Evolutionary conservation across 2,888 invertebrate genomes (phyloP).

Genomic region (Drosophila picticornis): DNA sequence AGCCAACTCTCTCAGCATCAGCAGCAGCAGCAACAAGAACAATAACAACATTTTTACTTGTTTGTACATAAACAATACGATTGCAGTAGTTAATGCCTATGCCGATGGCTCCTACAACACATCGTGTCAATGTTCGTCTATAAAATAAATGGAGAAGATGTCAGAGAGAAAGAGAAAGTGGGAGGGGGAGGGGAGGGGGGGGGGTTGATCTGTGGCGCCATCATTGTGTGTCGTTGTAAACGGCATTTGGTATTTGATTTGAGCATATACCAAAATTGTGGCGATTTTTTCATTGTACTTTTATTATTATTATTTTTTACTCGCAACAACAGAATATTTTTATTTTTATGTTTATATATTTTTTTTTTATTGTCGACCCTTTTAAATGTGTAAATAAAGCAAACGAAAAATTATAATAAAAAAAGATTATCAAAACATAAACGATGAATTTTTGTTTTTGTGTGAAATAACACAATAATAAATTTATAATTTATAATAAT

Average conservation of each 20-base stretch:
- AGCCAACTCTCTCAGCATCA: constrained; percentile 28
- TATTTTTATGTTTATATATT: constrained; percentile 30
- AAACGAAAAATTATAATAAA: constrained; percentile 51
- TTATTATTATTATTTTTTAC: constrained; percentile 35
- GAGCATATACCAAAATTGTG: constrained; percentile 47
- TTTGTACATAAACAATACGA: no score
- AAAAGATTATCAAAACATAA: constrained; percentile 28
- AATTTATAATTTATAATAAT: no score
- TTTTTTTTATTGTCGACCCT: constrained; percentile 40
- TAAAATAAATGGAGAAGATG: background rate
- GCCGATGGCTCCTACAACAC: background rate
- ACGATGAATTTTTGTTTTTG: background rate
- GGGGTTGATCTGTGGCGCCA: constrained; percentile 19
- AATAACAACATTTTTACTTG: constrained; percentile 13
- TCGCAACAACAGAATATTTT: constrained; percentile 31
- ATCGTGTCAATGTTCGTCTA: constrained; percentile 22
- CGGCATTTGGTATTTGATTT: constrained; percentile 44
- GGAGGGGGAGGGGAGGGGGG: accelerated
- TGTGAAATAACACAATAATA: background rate
- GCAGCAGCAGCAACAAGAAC: background rate
- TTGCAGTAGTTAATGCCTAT: constrained; percentile 11
- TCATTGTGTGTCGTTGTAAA: constrained; percentile 44
- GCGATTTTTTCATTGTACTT: constrained; percentile 47
- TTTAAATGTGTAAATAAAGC: constrained; percentile 59
- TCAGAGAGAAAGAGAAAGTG: background rate